Percentiles rank a stretch among this genome's conserved stretches.
Evolutionary conservation across 1,140 invertebrate genomes (phyloP).

Genomic region (Galendromus occidentalis): DNA sequence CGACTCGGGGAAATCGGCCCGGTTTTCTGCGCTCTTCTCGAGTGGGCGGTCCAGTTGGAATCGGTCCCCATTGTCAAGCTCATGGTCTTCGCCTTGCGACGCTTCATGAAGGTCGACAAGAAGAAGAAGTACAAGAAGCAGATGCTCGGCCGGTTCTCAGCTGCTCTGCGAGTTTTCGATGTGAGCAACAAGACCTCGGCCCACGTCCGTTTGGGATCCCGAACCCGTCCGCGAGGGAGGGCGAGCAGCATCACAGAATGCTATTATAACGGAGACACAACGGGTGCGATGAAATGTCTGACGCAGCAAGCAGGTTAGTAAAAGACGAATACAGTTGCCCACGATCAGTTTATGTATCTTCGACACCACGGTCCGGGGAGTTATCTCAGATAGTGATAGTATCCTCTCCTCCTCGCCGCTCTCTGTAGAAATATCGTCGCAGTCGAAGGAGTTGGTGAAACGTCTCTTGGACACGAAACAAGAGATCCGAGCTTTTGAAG

Average conservation of each 20-base stretch:
- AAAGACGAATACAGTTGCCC: neutral
- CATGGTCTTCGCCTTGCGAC: neutral
- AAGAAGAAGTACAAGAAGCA: neutral
- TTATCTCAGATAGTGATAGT: too few relatives aligned
- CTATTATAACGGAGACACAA: neutral
- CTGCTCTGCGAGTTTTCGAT: neutral
- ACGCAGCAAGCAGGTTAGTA: neutral
- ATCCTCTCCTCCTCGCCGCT: too few relatives aligned
- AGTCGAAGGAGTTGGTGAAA: neutral
- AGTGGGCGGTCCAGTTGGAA: neutral
- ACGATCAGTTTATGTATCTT: too few relatives aligned
- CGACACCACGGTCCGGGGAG: too few relatives aligned
- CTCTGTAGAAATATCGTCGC: neutral
- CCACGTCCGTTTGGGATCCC: neutral
- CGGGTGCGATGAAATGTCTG: neutral
- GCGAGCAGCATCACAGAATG: constrained; percentile 6
- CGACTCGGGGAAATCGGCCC: neutral
- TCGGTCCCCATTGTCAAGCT: neutral
- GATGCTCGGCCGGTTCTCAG: neutral
- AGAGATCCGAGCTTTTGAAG: neutral
- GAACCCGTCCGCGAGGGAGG: neutral
- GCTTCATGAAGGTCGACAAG: constrained; percentile 1
- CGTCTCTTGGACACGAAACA: neutral
- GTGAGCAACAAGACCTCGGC: neutral
- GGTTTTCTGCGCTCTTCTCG: neutral